Conservation (phyloP, 2,888 invertebrate genomes). For the Pachliopta kotzebuea region DNA sequence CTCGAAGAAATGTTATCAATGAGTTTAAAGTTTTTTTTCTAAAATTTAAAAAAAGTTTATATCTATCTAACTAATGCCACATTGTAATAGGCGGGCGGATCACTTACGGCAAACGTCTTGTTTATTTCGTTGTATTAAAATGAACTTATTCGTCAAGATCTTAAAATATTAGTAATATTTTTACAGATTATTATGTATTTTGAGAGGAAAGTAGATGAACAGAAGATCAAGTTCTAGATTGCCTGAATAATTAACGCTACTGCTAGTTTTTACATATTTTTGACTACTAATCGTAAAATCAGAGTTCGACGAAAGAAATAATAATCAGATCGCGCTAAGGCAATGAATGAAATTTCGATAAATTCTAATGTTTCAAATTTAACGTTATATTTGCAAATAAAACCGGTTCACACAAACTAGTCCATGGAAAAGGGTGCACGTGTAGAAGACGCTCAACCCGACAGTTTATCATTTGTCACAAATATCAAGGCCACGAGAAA, state of each 20-base stretch:
- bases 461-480: constrained; percentile 29
- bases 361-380: constrained; percentile 24
- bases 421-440: constrained; percentile 33
- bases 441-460: constrained; percentile 26
- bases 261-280: not conserved
- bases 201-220: too few species aligned
- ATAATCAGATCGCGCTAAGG: constrained; percentile 1
- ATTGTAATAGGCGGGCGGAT: too few species aligned
- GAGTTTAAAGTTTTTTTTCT: not conserved
- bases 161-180: too few species aligned
- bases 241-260: not conserved
- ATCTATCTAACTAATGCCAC: too few species aligned
- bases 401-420: constrained; percentile 33
- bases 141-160: too few species aligned
- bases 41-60: not conserved
- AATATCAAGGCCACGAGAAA: constrained; percentile 30
- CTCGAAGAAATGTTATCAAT: not conserved
- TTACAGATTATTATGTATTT: too few species aligned
- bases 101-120: too few species aligned
- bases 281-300: not conserved
- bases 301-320: not conserved
- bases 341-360: constrained; percentile 10
- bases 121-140: too few species aligned
- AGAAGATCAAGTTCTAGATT: not conserved
- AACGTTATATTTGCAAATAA: constrained; percentile 28